A percentile compares a stretch with the other conserved stretches of the same genome.
phyloP scores from a whole-genome alignment of 2,797 vertebrate species.

The Enteromius radiatus region DNA sequence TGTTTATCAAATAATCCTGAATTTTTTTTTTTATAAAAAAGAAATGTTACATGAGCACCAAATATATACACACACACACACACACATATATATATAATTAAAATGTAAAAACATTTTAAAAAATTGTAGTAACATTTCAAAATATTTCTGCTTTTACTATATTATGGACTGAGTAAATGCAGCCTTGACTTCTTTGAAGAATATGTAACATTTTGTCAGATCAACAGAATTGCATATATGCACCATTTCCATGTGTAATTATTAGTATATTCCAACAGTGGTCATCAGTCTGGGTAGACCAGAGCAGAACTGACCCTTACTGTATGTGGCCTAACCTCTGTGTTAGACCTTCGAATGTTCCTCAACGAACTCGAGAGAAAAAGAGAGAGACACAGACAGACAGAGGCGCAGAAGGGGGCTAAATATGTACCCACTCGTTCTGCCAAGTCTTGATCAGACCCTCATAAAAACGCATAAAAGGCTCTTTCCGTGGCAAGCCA shows the following conservation, averaged over 20 bases:
- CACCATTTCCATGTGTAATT: not conserved
- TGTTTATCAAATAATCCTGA: not conserved
- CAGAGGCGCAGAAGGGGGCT: constrained; percentile 50
- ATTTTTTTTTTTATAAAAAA: too few relatives aligned
- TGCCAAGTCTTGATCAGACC: constrained; percentile 59
- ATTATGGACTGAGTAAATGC: not conserved
- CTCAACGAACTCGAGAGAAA: not conserved
- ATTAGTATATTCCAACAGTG: constrained; percentile 4
- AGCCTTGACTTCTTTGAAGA: not conserved
- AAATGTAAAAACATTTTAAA: not conserved
- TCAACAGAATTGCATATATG: not conserved
- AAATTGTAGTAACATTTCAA: not conserved
- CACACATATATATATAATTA: too few relatives aligned
- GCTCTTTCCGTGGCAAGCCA: constrained; percentile 40
- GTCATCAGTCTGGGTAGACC: not conserved
- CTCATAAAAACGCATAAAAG: constrained; percentile 42
- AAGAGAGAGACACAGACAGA: constrained; percentile 14
- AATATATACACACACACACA: too few relatives aligned
- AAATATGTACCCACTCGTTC: constrained; percentile 55
- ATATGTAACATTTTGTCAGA: not conserved
- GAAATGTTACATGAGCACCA: not conserved
- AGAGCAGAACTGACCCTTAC: not conserved
- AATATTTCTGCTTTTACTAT: not conserved
- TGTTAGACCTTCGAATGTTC: not conserved
- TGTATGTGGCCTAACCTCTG: constrained; percentile 5